Percentiles rank a stretch among this genome's conserved stretches.
phyloP scores from a whole-genome alignment of 2,113 vertebrate species.

The Axis porcinus region DNA sequence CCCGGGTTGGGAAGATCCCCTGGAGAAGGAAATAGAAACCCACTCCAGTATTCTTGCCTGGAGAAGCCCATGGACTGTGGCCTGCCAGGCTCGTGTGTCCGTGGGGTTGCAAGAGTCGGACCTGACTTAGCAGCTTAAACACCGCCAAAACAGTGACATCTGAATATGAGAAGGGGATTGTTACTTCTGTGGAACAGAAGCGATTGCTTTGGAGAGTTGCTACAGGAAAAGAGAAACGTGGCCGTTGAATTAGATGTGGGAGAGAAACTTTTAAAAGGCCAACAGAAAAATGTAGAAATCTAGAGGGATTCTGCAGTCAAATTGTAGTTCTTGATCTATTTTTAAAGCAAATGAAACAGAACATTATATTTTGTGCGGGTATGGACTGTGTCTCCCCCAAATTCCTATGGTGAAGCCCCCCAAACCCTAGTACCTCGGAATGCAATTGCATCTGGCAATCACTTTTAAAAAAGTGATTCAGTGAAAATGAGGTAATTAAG shows the following conservation, averaged over 20 bases:
- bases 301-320: not conserved
- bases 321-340: not conserved
- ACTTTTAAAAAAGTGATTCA: not conserved
- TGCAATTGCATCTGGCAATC: not conserved
- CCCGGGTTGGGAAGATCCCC: not conserved
- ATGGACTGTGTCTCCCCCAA: too few relatives aligned
- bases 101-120: not conserved
- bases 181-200: not conserved
- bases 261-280: not conserved
- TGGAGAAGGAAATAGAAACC: not conserved
- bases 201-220: not conserved
- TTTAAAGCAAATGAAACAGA: not conserved
- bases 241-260: not conserved
- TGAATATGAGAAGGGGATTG: not conserved
- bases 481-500: not conserved
- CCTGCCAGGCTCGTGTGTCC: not conserved
- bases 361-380: not conserved
- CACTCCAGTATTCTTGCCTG: not conserved
- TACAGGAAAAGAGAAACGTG: not conserved
- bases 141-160: not conserved
- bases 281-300: not conserved
- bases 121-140: accelerated
- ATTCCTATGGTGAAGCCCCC: not conserved
- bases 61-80: not conserved
- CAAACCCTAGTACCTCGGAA: not conserved